Evolutionary conservation across 2,888 invertebrate species (phyloP), one percentile per base, ranked within the genome.

Genomic region (Oasisia sp.): DNA sequence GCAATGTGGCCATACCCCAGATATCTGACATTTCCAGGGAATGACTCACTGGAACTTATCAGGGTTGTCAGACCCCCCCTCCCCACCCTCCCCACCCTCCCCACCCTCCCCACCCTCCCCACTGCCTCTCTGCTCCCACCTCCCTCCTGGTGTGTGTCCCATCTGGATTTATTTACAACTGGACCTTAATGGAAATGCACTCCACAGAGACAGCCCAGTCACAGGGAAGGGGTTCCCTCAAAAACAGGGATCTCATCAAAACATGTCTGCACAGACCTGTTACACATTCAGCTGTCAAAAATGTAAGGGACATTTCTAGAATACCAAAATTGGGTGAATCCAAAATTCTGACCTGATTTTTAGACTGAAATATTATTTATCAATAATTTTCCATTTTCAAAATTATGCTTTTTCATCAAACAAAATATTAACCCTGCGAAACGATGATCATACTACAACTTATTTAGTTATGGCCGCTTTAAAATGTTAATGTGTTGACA

Each of bases 151-250:
- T 27, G 74, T n/a, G 19, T 74, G 5, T 50, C 50, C 50, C 50
- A 50, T 50, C 74, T 74, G 74, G 74, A 2, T 74, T 74, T 74
- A 74, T 74, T 74, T 74, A 74, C 74, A 74, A 74, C 74, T 74
- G 74, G 74, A 27, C 74, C 74, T 74, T 27, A 74, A 74, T 74
- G 74, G 74, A 74, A 74, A n/a, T 74, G 74, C 74, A 74, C 74
- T 74, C 74, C 74, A 74, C 5, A 27, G 74, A 74, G 74, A 74
- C 27, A 27, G 27, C 27, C 7, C 74, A 74, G 27, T 74, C 27
- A 74, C 19, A 27, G n/a, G 74, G 19, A 27, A 74, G 74, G 74
- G 74, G 74, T 74, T 74, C 27, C 7, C 74, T 74, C 74, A 74
- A 74, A 74, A 74, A 74, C 19, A n/a, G 19, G 27, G n/a, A 74